Evolutionary conservation across 2,113 vertebrate genomes (phyloP).

Genomic region (Rhabdornis inornatus): DNA sequence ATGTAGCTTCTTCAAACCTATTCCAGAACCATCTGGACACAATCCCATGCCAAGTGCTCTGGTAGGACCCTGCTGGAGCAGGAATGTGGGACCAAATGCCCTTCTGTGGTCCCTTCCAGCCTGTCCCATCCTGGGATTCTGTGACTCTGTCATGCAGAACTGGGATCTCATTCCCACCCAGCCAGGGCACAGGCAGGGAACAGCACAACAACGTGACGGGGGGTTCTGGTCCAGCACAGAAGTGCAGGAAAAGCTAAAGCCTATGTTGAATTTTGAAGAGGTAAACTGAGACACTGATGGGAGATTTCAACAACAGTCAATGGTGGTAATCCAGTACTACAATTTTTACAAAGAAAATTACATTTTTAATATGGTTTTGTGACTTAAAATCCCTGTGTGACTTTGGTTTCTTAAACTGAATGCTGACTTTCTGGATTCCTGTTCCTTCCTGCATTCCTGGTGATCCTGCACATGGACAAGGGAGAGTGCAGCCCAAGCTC

Average conservation of each 20-base stretch:
- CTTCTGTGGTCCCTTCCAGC: background rate
- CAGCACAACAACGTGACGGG: accelerated
- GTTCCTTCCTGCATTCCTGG: background rate
- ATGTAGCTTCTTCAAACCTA: background rate
- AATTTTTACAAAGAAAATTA: background rate
- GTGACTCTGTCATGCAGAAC: accelerated
- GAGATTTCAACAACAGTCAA: background rate
- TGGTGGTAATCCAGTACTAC: too few species aligned
- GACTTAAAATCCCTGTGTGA: background rate
- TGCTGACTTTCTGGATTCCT: background rate
- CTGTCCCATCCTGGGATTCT: background rate
- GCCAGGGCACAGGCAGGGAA: background rate
- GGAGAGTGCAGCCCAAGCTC: background rate
- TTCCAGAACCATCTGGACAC: background rate
- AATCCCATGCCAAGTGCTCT: background rate
- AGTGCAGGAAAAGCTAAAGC: background rate
- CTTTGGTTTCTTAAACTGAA: background rate
- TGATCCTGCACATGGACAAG: background rate
- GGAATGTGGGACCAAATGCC: background rate
- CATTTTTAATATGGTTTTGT: background rate
- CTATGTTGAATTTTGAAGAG: too few species aligned
- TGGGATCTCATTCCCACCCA: background rate
- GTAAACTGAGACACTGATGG: background rate
- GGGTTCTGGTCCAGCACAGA: too few species aligned
- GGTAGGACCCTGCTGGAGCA: background rate